Base-by-base conservation (phyloP, 2,888 invertebrate genomes). In the Gortyna flavago region DNA sequence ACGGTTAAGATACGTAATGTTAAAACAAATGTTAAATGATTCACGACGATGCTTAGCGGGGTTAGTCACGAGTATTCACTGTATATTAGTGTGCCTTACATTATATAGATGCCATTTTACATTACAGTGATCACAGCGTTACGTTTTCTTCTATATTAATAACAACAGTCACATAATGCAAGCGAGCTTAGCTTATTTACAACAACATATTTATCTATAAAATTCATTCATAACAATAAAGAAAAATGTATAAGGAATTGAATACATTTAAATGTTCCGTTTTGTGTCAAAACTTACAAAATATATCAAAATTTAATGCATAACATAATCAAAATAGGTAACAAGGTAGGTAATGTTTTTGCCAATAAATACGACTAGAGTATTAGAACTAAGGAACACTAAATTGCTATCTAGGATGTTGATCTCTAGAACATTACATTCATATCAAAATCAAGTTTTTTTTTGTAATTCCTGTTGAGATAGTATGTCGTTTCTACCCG, bases 151-250 rank as follows among this genome's bases (percentile, higher is more conserved):
- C 88, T 87, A 91, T 93, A 94, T 95, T 95, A 96, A 95, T 95
- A 94, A 96, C 95, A 95, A 95, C 95, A 95, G 95, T 96, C 95
- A 96, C 95, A 95, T 95, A 92, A 95, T 95, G 96, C 96, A 95
- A 95, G 95, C 96, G 94, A 93, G 96, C 95, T 94, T 94, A 94
- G 95, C 94, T 93, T 96, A 96, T 96, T 90, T 96, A 96, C 96
- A 96, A 93, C 91, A 93, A 93, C 90, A 90, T 91, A 89, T 89
- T 92, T 90, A 90, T 84, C 89, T 90, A 91, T 91, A 88, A 90
- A 90, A 87, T 90, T 86, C 91, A 91, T 92, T 90, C 91, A 91
- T 89, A 90, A 92, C 91, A 93, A 89, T 89, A 90, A 85, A 88
- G 82, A 91, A 91, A 90, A 92, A 91, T 88, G 89, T 88, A 88